These are phyloP conservation scores for Diadophis punctatus DNA, from an alignment of 2,113 vertebrate genomes.

Conservation along the genomic window DNA sequence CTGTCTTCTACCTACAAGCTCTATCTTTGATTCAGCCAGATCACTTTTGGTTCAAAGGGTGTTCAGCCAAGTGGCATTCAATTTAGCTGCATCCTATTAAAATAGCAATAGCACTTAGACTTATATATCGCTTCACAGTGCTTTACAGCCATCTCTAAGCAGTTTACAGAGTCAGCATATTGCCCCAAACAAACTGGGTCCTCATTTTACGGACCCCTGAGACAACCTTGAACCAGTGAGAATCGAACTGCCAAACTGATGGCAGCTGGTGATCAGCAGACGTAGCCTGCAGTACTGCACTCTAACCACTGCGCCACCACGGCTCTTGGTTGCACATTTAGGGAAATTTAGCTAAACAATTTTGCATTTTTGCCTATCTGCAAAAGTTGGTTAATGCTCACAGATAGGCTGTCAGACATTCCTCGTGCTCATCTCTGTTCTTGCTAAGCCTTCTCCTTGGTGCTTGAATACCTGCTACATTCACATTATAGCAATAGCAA, in stretches of 20 bases:
- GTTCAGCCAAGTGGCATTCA: background rate
- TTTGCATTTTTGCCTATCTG: background rate
- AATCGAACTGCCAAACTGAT: too few relatives aligned
- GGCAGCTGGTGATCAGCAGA: too few relatives aligned
- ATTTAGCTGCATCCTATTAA: slow-evolving; percentile 15
- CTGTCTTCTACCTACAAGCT: slow-evolving; percentile 3
- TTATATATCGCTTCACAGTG: too few relatives aligned
- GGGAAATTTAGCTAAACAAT: slow-evolving; percentile 1
- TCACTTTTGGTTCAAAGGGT: background rate
- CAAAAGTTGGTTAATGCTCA: background rate
- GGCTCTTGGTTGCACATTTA: background rate
- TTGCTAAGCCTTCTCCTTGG: background rate
- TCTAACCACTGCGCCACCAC: too few relatives aligned
- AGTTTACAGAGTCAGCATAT: too few relatives aligned
- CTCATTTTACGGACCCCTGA: too few relatives aligned
- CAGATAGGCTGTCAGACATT: background rate
- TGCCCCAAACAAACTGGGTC: too few relatives aligned
- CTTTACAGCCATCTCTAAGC: too few relatives aligned
- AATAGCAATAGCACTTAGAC: background rate
- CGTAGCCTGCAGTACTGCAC: too few relatives aligned
- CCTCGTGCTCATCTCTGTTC: background rate
- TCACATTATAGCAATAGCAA: too few relatives aligned
- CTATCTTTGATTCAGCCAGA: background rate
- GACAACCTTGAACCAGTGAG: too few relatives aligned
- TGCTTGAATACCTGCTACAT: background rate